Percentiles rank a stretch among this genome's conserved stretches.
Conservation (phyloP, 30 jellyfish, hydroid and myxozoan genomes). For the Aurelia coerulea region DNA sequence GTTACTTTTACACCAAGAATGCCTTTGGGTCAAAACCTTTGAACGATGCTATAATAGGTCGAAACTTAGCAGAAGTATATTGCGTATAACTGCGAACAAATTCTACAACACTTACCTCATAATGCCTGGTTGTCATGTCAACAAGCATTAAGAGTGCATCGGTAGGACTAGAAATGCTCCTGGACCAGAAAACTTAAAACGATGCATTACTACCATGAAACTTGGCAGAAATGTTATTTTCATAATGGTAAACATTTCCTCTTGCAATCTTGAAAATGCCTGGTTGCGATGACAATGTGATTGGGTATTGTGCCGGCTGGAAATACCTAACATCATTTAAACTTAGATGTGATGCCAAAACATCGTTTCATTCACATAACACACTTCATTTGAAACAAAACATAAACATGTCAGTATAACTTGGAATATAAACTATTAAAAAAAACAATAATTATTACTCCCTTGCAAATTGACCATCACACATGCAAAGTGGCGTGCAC, state of each 20-base stretch:
- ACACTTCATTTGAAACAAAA: background rate
- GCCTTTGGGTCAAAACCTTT: background rate
- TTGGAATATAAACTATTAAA: background rate
- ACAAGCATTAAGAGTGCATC: constrained; percentile 25
- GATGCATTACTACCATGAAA: constrained; percentile 16
- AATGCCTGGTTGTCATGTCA: constrained; percentile 17
- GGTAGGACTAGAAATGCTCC: constrained; percentile 26
- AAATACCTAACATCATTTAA: background rate
- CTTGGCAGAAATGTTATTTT: constrained; percentile 7
- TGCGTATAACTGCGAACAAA: constrained; percentile 13
- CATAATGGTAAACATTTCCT: constrained; percentile 15
- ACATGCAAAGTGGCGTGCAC: constrained; percentile 11
- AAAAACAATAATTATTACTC: constrained; percentile 15
- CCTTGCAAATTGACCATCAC: constrained; percentile 31
- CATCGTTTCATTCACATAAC: background rate
- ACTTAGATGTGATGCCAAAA: background rate
- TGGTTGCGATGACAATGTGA: constrained; percentile 11
- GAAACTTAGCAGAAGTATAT: constrained; percentile 4
- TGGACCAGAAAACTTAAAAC: background rate
- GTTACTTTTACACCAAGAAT: background rate
- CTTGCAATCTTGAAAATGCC: constrained; percentile 20
- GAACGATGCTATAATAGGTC: background rate
- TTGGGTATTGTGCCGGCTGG: background rate
- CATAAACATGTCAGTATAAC: background rate
- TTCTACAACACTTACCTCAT: background rate